Evolutionary conservation across 2,888 invertebrate species (phyloP).

Genomic region (Hyles lineata): DNA sequence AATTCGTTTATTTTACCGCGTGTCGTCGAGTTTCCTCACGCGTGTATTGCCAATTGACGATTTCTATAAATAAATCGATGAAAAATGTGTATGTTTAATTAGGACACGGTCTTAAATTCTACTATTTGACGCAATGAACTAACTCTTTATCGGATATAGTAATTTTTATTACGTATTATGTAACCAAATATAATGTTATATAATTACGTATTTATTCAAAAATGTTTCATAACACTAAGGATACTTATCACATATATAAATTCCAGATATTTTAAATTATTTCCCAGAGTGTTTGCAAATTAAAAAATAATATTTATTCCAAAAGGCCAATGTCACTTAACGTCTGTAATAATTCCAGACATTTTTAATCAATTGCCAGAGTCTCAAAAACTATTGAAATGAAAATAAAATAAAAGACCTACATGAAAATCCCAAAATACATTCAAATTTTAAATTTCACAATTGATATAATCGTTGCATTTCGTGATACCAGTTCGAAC

Average conservation of each 20-base stretch:
- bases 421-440: background rate
- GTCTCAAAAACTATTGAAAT: background rate
- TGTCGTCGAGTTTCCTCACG: background rate
- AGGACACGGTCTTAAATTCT: background rate
- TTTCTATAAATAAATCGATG: background rate
- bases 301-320: too few relatives aligned
- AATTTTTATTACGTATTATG: background rate
- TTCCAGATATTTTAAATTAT: too few relatives aligned
- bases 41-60: background rate
- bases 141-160: background rate
- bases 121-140: background rate
- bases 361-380: too few relatives aligned
- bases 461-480: background rate
- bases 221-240: too few relatives aligned
- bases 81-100: background rate
- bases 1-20: background rate
- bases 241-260: too few relatives aligned
- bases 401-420: background rate
- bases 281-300: too few relatives aligned
- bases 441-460: background rate
- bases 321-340: too few relatives aligned
- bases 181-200: background rate
- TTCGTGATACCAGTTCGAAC: conserved; percentile 2
- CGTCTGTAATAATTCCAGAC: too few relatives aligned
- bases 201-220: background rate